Evolutionary conservation across 2,113 vertebrate genomes (phyloP), one percentile per base, ranked within the genome.

Genomic region (Notarius lentiginosus): DNA sequence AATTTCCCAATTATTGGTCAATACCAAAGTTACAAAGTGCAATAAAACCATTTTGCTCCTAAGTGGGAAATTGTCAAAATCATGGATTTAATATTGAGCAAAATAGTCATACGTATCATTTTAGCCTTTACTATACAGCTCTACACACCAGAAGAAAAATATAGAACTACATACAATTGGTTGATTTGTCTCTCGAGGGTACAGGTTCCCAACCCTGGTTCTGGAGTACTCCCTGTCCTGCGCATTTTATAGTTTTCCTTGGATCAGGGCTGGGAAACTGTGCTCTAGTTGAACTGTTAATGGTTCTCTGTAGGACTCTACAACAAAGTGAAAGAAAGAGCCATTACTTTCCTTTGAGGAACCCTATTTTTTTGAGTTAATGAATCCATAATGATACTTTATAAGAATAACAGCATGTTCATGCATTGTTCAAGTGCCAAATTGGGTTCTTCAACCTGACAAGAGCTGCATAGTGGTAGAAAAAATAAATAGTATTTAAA

Each of bases 401-500:
- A 27, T 14, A 63, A 24, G n/a, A 63, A 22, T 20, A 61, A 24
- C 22, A 63, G 22, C 12, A 68, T 5, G 66, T 30, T 68, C 10
- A 66, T 66, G 11, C 11, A 27, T 27, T 65, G 63, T 65, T 5
- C 12, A 1, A 22, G 60, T 63, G 60, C 11, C 65, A 7, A 8
- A 63, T 9, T 30, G 10, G 11, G n/a, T 68, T 30, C 65, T 68
- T 68, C 3, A 68, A 14, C 66, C 66, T 12, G 34, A 6, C 14
- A 30, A 68, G 14, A 68, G 65, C 65, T 66, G 9, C n/a, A 14
- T 30, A 15, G 27, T 68, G 66, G 65, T 12, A 68, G 93, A 94
- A 95, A 81, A 94, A 90, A 94, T 94, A 96, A 95, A 95, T 91
- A 90, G 47, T 90, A 88, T 82, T 91, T 55, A 1, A 77, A 61